Conservation (phyloP, 2,113 vertebrate genomes). For the Corythornis cristatus region DNA sequence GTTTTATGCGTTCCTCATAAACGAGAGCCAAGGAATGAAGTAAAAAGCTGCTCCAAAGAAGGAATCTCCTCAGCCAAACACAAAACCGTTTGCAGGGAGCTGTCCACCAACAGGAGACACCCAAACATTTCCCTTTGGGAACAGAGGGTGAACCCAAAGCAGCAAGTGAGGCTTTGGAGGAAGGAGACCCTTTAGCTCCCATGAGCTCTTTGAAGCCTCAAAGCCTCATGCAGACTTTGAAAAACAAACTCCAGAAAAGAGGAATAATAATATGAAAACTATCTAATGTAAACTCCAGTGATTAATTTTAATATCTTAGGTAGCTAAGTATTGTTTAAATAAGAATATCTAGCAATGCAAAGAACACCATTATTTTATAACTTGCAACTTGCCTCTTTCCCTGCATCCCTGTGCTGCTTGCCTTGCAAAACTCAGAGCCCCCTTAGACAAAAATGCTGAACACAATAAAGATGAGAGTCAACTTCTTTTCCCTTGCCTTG, state of each 20-base stretch:
- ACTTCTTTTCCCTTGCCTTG: neutral
- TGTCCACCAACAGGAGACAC: neutral
- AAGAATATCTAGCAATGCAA: neutral
- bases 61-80: neutral
- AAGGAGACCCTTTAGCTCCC: neutral
- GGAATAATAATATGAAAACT: neutral
- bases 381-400: neutral
- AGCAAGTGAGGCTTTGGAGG: neutral
- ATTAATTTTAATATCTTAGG: neutral
- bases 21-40: neutral
- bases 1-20: conserved; percentile 59
- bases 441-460: neutral
- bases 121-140: accelerated
- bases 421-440: neutral
- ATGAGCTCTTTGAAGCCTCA: neutral
- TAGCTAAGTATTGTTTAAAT: neutral
- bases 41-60: neutral
- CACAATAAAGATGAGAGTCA: neutral
- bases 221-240: neutral
- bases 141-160: neutral
- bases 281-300: neutral
- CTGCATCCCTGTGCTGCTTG: neutral
- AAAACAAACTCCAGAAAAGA: neutral
- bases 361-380: neutral
- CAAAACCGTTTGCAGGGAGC: neutral